A percentile compares a stretch with the other conserved stretches of the same genome.
These are phyloP conservation scores for Lycocerus yunnanus DNA, from an alignment of 2,888 invertebrate species.

Conservation along the genomic window DNA sequence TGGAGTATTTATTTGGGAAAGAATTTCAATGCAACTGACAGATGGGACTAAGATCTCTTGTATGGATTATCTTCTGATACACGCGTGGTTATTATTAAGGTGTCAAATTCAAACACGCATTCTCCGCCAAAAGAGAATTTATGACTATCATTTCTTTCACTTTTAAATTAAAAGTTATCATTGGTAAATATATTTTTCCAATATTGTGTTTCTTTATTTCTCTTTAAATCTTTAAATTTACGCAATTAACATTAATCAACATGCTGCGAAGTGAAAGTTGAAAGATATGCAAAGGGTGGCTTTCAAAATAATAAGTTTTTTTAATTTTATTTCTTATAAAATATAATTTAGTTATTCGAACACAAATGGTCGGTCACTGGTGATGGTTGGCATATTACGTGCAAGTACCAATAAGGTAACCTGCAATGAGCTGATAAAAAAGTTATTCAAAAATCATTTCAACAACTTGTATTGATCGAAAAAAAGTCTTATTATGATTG, in stretches of 20 bases:
- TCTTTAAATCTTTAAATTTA: not conserved
- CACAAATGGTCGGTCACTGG: no score
- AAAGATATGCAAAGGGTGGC: no score
- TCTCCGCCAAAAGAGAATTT: not conserved
- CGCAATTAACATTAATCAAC: not conserved
- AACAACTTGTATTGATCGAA: no score
- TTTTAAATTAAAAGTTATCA: not conserved
- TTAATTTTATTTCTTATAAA: no score
- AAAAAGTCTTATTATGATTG: no score
- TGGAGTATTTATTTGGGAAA: not conserved
- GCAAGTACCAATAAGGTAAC: no score
- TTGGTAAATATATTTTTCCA: not conserved
- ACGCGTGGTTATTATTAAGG: constrained; percentile 2
- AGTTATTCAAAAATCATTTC: no score
- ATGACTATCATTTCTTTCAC: not conserved
- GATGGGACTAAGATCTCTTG: not conserved
- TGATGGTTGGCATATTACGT: no score
- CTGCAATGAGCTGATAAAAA: no score
- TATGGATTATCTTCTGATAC: constrained; percentile 1
- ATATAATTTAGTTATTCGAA: no score
- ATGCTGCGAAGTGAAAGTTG: not conserved
- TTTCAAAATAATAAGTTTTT: no score
- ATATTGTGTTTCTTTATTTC: not conserved
- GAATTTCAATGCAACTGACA: constrained; percentile 1
- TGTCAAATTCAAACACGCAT: constrained; percentile 2